Conservation (phyloP, 2,113 vertebrate species). For the Oreochromis aureus region DNA sequence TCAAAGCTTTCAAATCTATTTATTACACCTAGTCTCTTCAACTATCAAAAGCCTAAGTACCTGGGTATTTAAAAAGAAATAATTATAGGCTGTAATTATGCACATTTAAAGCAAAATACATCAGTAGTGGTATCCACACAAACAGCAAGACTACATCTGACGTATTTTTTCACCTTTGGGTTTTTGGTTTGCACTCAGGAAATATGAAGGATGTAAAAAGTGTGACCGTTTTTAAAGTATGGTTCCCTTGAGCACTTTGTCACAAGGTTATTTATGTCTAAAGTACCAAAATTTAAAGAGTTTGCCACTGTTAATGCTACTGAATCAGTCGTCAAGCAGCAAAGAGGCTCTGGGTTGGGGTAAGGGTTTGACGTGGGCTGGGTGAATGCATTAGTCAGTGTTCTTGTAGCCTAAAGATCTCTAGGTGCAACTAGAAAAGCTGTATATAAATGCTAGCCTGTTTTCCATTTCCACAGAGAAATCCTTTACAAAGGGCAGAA, state of each 20-base stretch:
- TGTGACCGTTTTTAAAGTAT: background rate
- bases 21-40: background rate
- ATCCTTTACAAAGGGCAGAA: background rate
- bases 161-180: fast-evolving
- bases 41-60: background rate
- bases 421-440: background rate
- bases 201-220: background rate
- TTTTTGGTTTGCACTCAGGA: background rate
- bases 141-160: background rate
- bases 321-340: background rate
- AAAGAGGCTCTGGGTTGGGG: background rate
- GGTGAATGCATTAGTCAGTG: background rate
- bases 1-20: background rate
- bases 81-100: background rate
- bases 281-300: background rate
- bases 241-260: background rate
- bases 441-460: background rate
- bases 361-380: background rate
- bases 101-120: background rate
- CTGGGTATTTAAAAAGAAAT: background rate
- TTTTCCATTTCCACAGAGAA: background rate
- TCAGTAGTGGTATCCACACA: background rate
- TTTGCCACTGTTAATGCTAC: no score
- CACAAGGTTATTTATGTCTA: background rate
- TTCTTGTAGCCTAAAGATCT: background rate